Evolutionary conservation across 2,888 invertebrate genomes (phyloP), one percentile per base, ranked within the genome.

Genomic region (Synanthedon myopaeformis): DNA sequence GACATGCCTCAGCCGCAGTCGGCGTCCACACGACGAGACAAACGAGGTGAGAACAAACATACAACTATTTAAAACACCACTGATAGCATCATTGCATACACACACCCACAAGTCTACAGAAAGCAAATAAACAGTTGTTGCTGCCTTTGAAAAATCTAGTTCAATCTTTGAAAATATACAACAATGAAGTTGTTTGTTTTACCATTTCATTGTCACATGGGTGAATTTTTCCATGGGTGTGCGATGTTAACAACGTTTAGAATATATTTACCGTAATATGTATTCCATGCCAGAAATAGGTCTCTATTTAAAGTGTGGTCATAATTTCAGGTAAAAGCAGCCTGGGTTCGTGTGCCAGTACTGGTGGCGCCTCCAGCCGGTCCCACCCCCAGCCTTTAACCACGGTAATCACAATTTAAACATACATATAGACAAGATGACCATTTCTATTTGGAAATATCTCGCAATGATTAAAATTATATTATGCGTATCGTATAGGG

Each of bases 271-370:
- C 28, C 49, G 3, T 52, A 4, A 23, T 23, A 23, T 23, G 23
- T 23, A 23, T 13, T 28, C 28, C 28, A 28, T 28, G 6, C 28
- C 28, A 28, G 28, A 14, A 49, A 49, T 49, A 17, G 17, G 23
- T 17, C n/a, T 23, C 12, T 17, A 52, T 52, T 54, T 49, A 28
- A 28, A 8, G 28, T 28, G 2, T 28, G 6, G 35, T 35, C 3
- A 35, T 35, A 35, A 35, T 59, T 53, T 51, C 68, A 87, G 88
- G 88, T 68, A 88, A 88, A 85, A 83, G 76, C 88, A 88, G 86
- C 88, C 92, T 90, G 90, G 91, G 91, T 90, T 92, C 91, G 83
- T 91, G 91, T 82, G 91, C 91, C 70, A 91, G 91, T 70, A 81
- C 83, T 72, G 88, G 88, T 66, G 88, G 85, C 76, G 84, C 83